Percentiles rank a stretch among this genome's conserved stretches.
Evolutionary conservation across 2,888 invertebrate genomes (phyloP).

Genomic region (Blastobasis lacticolella): DNA sequence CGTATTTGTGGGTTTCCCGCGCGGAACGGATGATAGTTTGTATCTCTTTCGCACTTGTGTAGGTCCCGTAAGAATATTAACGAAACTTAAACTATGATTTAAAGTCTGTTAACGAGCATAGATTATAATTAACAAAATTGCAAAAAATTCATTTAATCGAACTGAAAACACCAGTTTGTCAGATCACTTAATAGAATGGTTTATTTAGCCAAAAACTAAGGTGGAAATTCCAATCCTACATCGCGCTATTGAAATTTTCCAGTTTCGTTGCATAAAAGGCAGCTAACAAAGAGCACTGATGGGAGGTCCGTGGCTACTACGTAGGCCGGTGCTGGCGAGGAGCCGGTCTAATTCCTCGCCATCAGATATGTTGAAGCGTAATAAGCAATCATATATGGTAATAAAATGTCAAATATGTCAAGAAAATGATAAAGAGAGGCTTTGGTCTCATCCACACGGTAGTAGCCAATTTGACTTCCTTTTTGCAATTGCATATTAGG

Average conservation of each 20-base stretch:
- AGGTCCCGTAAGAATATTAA: neutral
- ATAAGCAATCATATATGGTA: slow-evolving; percentile 61
- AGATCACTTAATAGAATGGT: neutral
- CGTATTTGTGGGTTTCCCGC: too few relatives aligned
- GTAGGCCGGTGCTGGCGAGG: slow-evolving; percentile 58
- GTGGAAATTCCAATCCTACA: slow-evolving; percentile 33
- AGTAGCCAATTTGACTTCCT: slow-evolving; percentile 68
- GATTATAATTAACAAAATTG: neutral
- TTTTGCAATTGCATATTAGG: slow-evolving; percentile 22
- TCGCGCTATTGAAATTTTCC: slow-evolving; percentile 45
- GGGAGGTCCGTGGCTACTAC: slow-evolving; percentile 70
- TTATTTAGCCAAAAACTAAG: slow-evolving; percentile 10
- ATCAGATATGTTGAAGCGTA: slow-evolving; percentile 58
- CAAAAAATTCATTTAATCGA: neutral
- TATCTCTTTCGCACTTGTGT: slow-evolving; percentile 6
- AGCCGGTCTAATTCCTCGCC: slow-evolving; percentile 61
- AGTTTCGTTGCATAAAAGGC: slow-evolving; percentile 19
- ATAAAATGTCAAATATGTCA: slow-evolving; percentile 62
- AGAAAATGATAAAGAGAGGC: slow-evolving; percentile 66
- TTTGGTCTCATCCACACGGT: slow-evolving; percentile 59
- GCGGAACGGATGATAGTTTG: too few relatives aligned
- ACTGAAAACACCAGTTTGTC: neutral
- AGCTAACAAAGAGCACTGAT: accelerated
- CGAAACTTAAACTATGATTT: neutral
- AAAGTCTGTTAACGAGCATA: neutral